Evolutionary conservation across 2,888 invertebrate genomes (phyloP).

Genomic region (Cheilosia pagana): DNA sequence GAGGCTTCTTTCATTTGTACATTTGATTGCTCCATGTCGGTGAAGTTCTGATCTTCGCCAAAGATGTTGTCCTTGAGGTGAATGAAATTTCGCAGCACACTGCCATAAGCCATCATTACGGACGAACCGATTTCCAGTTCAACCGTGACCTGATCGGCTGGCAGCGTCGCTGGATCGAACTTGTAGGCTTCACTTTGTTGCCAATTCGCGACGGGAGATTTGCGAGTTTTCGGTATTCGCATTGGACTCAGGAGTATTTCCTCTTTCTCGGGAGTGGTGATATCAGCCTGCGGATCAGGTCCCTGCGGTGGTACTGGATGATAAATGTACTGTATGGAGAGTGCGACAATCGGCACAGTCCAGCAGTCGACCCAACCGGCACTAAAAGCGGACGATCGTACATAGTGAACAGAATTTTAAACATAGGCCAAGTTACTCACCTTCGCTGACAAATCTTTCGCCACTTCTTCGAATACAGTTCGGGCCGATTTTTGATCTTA

Average conservation of each 20-base stretch:
- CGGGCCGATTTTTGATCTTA: slow-evolving; percentile 85
- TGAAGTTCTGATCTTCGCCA: slow-evolving; percentile 97
- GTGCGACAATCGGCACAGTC: slow-evolving; percentile 96
- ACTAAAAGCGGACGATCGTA: slow-evolving; percentile 75
- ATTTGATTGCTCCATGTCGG: slow-evolving; percentile 92
- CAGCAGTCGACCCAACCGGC: slow-evolving; percentile 97
- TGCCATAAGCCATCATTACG: slow-evolving; percentile 94
- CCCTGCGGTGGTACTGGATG: slow-evolving; percentile 96
- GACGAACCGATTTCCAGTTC: slow-evolving; percentile 98
- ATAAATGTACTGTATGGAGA: slow-evolving; percentile 95
- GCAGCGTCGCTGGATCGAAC: slow-evolving; percentile 93
- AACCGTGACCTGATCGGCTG: slow-evolving; percentile 94
- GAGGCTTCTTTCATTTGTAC: slow-evolving; percentile 83
- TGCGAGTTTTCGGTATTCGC: slow-evolving; percentile 92
- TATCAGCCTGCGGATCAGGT: slow-evolving; percentile 94
- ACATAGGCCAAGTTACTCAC: slow-evolving; percentile 78
- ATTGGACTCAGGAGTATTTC: slow-evolving; percentile 96
- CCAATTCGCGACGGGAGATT: slow-evolving; percentile 89
- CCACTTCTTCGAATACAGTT: slow-evolving; percentile 88
- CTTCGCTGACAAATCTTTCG: slow-evolving; percentile 90
- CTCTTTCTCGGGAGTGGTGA: slow-evolving; percentile 97
- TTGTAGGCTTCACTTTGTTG: slow-evolving; percentile 87
- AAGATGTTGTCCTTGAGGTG: slow-evolving; percentile 98
- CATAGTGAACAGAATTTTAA: neutral
- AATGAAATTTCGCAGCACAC: slow-evolving; percentile 94